phyloP scores from a whole-genome alignment of 1,140 invertebrate genomes.

The Sminthurides bifidus region DNA sequence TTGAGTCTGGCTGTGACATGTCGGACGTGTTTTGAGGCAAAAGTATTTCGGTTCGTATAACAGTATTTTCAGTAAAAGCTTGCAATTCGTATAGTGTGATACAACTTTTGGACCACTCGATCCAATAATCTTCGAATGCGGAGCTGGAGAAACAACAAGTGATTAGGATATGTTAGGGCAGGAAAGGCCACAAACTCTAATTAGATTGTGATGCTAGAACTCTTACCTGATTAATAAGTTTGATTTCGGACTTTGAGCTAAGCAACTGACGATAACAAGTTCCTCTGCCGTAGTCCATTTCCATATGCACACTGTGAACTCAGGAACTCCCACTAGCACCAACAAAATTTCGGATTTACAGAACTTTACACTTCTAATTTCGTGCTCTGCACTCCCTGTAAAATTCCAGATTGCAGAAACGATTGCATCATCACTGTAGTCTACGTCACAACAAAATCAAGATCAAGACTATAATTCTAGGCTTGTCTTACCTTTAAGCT shows the following conservation, averaged over 20 bases:
- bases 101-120: slow-evolving; percentile 16
- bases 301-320: slow-evolving; percentile 8
- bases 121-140: slow-evolving; percentile 17
- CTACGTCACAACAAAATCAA: not conserved
- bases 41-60: slow-evolving; percentile 16
- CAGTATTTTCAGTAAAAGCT: slow-evolving; percentile 19
- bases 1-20: slow-evolving; percentile 8
- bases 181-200: no score
- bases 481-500: slow-evolving; percentile 8
- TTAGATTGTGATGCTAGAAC: no score
- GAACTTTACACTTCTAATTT: slow-evolving; percentile 16
- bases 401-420: not conserved
- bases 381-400: slow-evolving; percentile 13
- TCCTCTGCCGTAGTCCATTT: slow-evolving; percentile 7
- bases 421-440: not conserved
- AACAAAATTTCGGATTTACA: slow-evolving; percentile 17
- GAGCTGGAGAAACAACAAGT: slow-evolving; percentile 1
- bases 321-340: slow-evolving; percentile 14
- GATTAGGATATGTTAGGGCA: not conserved
- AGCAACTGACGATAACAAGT: slow-evolving; percentile 2
- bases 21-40: slow-evolving; percentile 5
- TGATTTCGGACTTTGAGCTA: not conserved
- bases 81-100: slow-evolving; percentile 25
- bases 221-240: slow-evolving; percentile 7
- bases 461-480: not conserved